A percentile compares a stretch with the other conserved stretches of the same genome.
phyloP scores from a whole-genome alignment of 2,113 vertebrate species.

The Rhea americana region DNA sequence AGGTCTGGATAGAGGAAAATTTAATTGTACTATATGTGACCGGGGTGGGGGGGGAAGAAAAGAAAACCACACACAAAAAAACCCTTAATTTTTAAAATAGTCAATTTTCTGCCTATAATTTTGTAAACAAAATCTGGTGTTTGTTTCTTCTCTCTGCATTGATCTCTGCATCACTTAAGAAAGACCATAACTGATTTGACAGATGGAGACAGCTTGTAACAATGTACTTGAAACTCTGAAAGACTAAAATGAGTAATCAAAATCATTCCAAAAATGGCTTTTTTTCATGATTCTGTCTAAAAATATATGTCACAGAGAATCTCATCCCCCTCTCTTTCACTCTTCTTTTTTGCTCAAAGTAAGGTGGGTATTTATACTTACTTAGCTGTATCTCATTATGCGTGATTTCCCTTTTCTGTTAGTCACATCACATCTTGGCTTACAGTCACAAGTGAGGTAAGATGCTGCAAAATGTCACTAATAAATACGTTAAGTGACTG shows the following conservation, averaged over 20 bases:
- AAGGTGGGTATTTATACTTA: slow-evolving; percentile 18
- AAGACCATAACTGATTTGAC: slow-evolving; percentile 15
- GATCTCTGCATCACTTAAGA: slow-evolving; percentile 19
- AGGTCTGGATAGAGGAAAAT: background rate
- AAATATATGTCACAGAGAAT: slow-evolving; percentile 48
- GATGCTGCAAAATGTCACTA: slow-evolving; percentile 53
- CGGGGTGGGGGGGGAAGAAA: background rate
- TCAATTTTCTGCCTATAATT: background rate
- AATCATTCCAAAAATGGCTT: slow-evolving; percentile 31
- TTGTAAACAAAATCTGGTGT: background rate
- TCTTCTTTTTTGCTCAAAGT: background rate
- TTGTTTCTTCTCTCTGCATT: slow-evolving; percentile 7
- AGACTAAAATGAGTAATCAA: slow-evolving; percentile 45
- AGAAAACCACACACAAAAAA: background rate
- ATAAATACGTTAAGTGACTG: slow-evolving; percentile 2
- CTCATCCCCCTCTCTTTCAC: background rate
- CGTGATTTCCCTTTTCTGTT: slow-evolving; percentile 55
- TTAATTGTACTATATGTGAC: background rate
- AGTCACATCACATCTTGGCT: slow-evolving; percentile 56
- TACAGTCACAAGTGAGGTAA: slow-evolving; percentile 39
- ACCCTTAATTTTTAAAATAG: background rate
- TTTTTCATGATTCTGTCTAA: slow-evolving; percentile 50
- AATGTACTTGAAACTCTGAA: slow-evolving; percentile 14
- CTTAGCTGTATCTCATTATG: slow-evolving; percentile 34
- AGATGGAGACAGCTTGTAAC: slow-evolving; percentile 55